These are phyloP conservation scores for Drosophila miranda DNA, from an alignment of 1,140 invertebrate genomes.

Conservation along the genomic window DNA sequence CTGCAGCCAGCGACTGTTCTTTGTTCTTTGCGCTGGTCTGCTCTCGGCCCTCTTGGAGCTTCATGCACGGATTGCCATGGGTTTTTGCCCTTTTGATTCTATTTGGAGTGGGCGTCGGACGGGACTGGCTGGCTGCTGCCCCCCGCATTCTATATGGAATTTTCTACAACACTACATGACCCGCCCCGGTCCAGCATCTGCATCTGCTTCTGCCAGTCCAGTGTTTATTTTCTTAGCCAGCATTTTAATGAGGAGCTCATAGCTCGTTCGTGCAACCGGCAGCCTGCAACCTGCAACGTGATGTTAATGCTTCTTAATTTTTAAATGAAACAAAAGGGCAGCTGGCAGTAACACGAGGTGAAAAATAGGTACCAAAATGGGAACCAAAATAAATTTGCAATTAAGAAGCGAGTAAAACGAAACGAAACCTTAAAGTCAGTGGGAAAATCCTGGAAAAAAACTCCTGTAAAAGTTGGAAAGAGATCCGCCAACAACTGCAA, in stretches of 20 bases:
- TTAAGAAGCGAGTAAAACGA: conserved; percentile 6
- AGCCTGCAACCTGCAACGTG: conserved; percentile 10
- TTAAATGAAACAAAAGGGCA: conserved; percentile 35
- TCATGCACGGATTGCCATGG: conserved; percentile 33
- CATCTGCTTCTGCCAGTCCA: neutral
- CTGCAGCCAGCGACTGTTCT: conserved; percentile 16
- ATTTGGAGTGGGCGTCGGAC: conserved; percentile 15
- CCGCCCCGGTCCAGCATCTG: too few relatives aligned
- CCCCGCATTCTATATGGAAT: neutral
- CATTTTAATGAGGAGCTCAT: conserved; percentile 47
- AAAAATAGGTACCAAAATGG: conserved; percentile 7
- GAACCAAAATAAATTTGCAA: conserved; percentile 7
- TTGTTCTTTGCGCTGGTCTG: conserved; percentile 30
- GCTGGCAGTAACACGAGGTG: conserved; percentile 1
- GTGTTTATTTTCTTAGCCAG: conserved; percentile 6
- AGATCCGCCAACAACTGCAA: too few relatives aligned
- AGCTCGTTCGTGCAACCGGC: conserved; percentile 2
- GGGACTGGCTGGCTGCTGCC: neutral
- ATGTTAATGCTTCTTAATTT: conserved; percentile 48
- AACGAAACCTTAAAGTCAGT: too few relatives aligned
- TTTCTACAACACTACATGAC: neutral
- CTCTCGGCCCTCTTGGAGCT: conserved; percentile 38
- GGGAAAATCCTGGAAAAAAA: too few relatives aligned
- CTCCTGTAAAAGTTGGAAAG: too few relatives aligned
- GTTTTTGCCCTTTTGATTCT: conserved; percentile 32